A percentile compares a stretch with the other conserved stretches of the same genome.
Evolutionary conservation across 1,140 invertebrate genomes (phyloP).

Genomic region (Pachypeltis micranthus): DNA sequence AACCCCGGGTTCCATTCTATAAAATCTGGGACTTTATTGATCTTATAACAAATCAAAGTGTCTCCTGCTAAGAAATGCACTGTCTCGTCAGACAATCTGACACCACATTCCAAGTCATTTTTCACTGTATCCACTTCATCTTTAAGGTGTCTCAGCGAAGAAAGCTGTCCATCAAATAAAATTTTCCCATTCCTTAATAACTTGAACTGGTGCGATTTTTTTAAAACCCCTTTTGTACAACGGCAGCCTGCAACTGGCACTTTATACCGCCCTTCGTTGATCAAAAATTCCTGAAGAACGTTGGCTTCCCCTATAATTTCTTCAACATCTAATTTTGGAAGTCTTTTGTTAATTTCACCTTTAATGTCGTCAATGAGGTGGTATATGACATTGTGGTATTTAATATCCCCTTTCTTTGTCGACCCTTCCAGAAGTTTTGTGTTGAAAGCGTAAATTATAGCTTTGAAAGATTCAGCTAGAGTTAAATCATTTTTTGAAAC

Average conservation of each 20-base stretch:
- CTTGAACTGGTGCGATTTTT: conserved; percentile 53
- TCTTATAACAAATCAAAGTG: conserved; percentile 60
- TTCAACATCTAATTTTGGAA: conserved; percentile 61
- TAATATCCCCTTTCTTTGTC: conserved; percentile 45
- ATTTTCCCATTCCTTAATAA: conserved; percentile 56
- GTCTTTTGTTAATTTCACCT: conserved; percentile 55
- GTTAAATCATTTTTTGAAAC: conserved; percentile 74
- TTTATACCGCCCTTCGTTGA: conserved; percentile 68
- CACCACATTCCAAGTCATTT: conserved; percentile 74
- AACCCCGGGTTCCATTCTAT: conserved; percentile 64
- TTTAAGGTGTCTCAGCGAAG: conserved; percentile 74
- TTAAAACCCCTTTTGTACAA: conserved; percentile 65
- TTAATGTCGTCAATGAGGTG: conserved; percentile 80
- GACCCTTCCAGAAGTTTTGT: conserved; percentile 43
- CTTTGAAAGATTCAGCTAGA: conserved; percentile 71
- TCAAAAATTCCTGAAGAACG: conserved; percentile 70
- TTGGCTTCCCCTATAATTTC: conserved; percentile 72
- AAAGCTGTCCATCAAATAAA: conserved; percentile 55
- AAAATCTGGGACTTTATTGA: conserved; percentile 45
- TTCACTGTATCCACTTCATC: conserved; percentile 76
- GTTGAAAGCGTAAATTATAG: conserved; percentile 80
- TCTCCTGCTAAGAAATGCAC: conserved; percentile 64
- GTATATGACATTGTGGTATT: conserved; percentile 78
- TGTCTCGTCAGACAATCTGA: conserved; percentile 53
- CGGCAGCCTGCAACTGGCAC: conserved; percentile 77